These are phyloP conservation scores for Dallia pectoralis DNA, from an alignment of 2,797 vertebrate species.

Conservation along the genomic window DNA sequence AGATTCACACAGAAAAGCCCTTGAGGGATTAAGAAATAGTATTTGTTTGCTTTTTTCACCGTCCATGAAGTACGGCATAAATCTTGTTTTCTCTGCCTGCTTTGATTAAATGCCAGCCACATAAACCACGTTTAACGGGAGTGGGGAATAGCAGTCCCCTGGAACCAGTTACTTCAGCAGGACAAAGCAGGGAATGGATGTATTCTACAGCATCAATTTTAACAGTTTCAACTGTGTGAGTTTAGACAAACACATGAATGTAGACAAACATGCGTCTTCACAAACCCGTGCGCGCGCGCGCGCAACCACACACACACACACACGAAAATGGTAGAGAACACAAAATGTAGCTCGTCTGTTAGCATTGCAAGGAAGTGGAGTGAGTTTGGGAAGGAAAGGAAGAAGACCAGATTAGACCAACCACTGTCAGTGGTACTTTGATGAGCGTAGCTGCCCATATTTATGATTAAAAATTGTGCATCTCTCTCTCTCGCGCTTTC, in stretches of 20 bases:
- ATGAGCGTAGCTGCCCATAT: slow-evolving; percentile 67
- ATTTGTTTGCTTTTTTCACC: slow-evolving; percentile 11
- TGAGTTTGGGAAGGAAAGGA: slow-evolving; percentile 56
- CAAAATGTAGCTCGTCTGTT: slow-evolving; percentile 28
- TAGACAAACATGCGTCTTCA: too few relatives aligned
- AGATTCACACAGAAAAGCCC: slow-evolving; percentile 1
- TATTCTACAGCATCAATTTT: slow-evolving; percentile 22
- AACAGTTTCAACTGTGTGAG: slow-evolving; percentile 9
- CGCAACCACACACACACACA: slow-evolving; percentile 9
- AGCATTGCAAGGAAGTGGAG: slow-evolving; percentile 46
- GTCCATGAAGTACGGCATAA: not conserved
- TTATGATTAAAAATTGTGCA: slow-evolving; percentile 74
- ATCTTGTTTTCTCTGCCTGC: slow-evolving; percentile 10
- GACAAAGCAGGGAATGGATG: slow-evolving; percentile 13
- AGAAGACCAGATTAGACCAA: slow-evolving; percentile 63
- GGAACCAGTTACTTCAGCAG: slow-evolving; percentile 23
- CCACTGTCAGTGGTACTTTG: slow-evolving; percentile 70
- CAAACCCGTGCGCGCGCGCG: not conserved
- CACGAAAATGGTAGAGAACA: not conserved
- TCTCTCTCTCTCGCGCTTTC: slow-evolving; percentile 37
- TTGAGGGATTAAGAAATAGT: slow-evolving; percentile 14
- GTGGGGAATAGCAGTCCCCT: slow-evolving; percentile 17
- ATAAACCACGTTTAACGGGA: slow-evolving; percentile 19
- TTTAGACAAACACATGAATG: not conserved
- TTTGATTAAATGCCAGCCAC: slow-evolving; percentile 33